A percentile compares a stretch with the other conserved stretches of the same genome.
phyloP scores from a whole-genome alignment of 2,113 vertebrate species.

The Laticauda laticaudata region DNA sequence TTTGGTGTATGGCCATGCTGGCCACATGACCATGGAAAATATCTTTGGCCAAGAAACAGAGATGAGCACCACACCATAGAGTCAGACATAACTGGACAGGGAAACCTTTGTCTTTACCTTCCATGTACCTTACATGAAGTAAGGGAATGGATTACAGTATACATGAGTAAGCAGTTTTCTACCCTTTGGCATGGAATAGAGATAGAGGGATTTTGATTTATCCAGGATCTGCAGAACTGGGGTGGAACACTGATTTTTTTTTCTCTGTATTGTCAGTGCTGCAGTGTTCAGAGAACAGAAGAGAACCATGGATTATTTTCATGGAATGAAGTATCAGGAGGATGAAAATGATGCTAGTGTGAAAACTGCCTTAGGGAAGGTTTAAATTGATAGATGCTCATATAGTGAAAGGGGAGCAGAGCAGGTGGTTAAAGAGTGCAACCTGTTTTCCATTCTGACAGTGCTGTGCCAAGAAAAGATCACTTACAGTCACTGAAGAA shows the following conservation, averaged over 20 bases:
- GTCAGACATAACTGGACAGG: not conserved
- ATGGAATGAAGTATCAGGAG: not conserved
- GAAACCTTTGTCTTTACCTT: not conserved
- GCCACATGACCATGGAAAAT: not conserved
- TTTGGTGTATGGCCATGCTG: not conserved
- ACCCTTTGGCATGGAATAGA: not conserved
- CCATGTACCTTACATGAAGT: not conserved
- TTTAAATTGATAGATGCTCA: not conserved
- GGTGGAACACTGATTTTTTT: not conserved
- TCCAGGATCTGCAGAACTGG: not conserved
- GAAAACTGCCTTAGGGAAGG: not conserved
- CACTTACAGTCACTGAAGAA: not conserved
- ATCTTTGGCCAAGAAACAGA: not conserved
- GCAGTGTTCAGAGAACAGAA: not conserved
- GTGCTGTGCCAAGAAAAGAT: not conserved
- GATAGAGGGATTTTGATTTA: not conserved
- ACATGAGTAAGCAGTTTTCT: not conserved
- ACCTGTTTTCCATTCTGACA: not conserved
- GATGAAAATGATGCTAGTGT: not conserved
- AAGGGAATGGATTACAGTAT: not conserved
- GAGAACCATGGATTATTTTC: not conserved
- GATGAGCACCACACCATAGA: not conserved
- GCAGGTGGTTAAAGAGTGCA: not conserved
- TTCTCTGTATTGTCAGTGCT: not conserved
- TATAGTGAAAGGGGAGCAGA: not conserved